Base-by-base conservation (phyloP, 2,888 invertebrate species). In the Nyleta sp. region DNA sequence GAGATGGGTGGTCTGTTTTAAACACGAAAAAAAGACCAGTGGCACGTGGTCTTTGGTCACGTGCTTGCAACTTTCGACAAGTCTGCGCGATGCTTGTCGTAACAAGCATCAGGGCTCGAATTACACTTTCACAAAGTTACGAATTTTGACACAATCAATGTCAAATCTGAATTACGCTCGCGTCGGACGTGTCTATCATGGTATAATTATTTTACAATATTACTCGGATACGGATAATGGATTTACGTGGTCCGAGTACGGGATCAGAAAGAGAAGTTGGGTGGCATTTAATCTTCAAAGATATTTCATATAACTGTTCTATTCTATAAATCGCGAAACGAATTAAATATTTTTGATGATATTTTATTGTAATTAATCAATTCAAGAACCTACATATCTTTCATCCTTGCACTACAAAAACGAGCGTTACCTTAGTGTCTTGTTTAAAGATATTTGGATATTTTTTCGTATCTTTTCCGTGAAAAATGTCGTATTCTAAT, bases 21-120 rank as follows among this genome's bases (percentile, higher is more conserved):
- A 46, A n/a, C 42, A 44, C 42, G 38, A 40, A 48, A 53, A 62
- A 48, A n/a, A n/a, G 44, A 42, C 28, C 15, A 31, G 18, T 40
- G 8, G 22, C 72, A 72, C 72, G 72, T 64, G 65, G 55, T 52
- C 31, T 24, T 40, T 20, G 20, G 44, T 65, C 65, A 73, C 57
- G 65, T 73, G 64, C 42, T 50, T 24, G 17, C 20, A 17, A 57
- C 17, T 65, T 65, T 57, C 22, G 53, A 53, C 28, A n/a, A n/a
- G n/a, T n/a, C n/a, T n/a, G n/a, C n/a, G n/a, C n/a, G n/a, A n/a
- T n/a, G n/a, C n/a, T n/a, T n/a, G n/a, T n/a, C n/a, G 53, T 28
- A 52, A 64, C 40, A 24, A 31, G 42, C 53, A 15, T 52, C 53
- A 33, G 22, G 2, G 15, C 20, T 59, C 22, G 11, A 52, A 70